These are phyloP conservation scores for Hiodon alosoides DNA, from an alignment of 2,113 vertebrate genomes.

Conservation along the genomic window DNA sequence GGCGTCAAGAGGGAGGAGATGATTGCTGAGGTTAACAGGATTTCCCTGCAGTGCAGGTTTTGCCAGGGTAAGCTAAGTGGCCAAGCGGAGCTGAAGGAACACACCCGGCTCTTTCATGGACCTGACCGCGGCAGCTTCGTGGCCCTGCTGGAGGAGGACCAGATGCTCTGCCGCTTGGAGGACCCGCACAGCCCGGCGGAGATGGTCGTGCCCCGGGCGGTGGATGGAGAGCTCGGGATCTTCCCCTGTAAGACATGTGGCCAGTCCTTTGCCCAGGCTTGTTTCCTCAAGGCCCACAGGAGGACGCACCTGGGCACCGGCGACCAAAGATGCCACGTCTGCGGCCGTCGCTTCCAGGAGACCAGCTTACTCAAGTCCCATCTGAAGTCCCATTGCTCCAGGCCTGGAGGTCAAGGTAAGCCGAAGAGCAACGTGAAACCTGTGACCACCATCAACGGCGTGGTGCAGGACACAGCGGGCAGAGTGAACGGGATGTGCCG, in stretches of 20 bases:
- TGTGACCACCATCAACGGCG: conserved; percentile 83
- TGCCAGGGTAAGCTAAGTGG: conserved; percentile 63
- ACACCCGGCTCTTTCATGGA: conserved; percentile 66
- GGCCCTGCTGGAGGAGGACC: conserved; percentile 72
- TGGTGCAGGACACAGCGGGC: conserved; percentile 72
- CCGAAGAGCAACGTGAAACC: conserved; percentile 69
- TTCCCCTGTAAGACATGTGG: conserved; percentile 88
- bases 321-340: conserved; percentile 87
- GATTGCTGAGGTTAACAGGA: conserved; percentile 29
- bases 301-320: conserved; percentile 86
- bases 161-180: conserved; percentile 82
- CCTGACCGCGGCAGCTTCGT: conserved; percentile 78
- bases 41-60: conserved; percentile 55
- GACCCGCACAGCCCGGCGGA: conserved; percentile 84
- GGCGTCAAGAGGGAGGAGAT: conserved; percentile 73
- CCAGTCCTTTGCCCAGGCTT: conserved; percentile 84
- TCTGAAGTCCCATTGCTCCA: conserved; percentile 88
- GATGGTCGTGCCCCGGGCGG: conserved; percentile 53
- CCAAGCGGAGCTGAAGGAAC: conserved; percentile 65
- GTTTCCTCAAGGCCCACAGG: conserved; percentile 94
- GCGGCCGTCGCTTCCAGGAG: conserved; percentile 86
- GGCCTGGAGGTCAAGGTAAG: conserved; percentile 64
- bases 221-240: conserved; percentile 44
- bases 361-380: conserved; percentile 95
- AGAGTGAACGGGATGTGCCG: conserved; percentile 65